Conservation (phyloP, 1,140 invertebrate species). For the Drosophila busckii region DNA sequence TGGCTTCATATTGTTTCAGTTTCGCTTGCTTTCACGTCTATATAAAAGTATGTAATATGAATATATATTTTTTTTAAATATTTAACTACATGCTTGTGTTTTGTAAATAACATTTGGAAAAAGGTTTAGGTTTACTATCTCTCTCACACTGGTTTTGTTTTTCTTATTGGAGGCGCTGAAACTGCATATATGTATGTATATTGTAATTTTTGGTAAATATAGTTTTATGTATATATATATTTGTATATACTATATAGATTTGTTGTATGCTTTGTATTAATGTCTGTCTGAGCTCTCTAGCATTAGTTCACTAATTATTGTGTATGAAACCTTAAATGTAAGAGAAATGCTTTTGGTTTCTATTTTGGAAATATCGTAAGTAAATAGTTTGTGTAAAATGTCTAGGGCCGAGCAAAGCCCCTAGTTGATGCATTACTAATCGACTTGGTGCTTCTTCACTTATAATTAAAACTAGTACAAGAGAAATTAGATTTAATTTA, state of each 20-base stretch:
- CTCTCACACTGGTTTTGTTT: constrained; percentile 21
- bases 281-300: constrained; percentile 53
- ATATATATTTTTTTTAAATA: constrained; percentile 56
- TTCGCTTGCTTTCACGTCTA: constrained; percentile 25
- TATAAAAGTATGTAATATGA: constrained; percentile 39
- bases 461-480: constrained; percentile 56
- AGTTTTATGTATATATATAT: constrained; percentile 51
- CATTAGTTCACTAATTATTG: constrained; percentile 74
- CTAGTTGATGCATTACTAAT: constrained; percentile 63
- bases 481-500: constrained; percentile 62
- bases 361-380: constrained; percentile 63
- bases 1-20: constrained; percentile 44
- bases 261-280: too few species aligned
- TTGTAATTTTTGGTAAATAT: constrained; percentile 35
- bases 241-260: constrained; percentile 45
- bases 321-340: constrained; percentile 74
- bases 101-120: constrained; percentile 58
- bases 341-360: constrained; percentile 72
- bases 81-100: constrained; percentile 65
- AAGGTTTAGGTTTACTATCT: too few species aligned
- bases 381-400: constrained; percentile 31
- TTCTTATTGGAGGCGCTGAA: constrained; percentile 22
- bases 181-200: constrained; percentile 29
- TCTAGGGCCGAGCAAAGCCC: constrained; percentile 29
- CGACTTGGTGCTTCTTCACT: constrained; percentile 65